These are phyloP conservation scores for Laticauda colubrina DNA, from an alignment of 2,113 vertebrate species.

Conservation along the genomic window DNA sequence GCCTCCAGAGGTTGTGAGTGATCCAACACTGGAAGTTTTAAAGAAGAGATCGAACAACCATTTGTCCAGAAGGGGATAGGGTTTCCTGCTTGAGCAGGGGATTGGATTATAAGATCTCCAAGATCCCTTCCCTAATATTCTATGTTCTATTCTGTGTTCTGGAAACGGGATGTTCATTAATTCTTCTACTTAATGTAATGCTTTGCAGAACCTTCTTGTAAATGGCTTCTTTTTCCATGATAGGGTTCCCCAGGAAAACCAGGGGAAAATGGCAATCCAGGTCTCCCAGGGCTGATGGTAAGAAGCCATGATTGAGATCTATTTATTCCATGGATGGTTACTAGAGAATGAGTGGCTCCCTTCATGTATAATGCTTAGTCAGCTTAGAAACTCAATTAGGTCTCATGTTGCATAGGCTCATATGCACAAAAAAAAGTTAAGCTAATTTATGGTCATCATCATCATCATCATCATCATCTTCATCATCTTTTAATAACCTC, in stretches of 20 bases:
- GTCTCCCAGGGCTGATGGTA: constrained; percentile 75
- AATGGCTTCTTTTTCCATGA: neutral
- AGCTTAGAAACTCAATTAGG: neutral
- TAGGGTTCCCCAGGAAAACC: constrained; percentile 75
- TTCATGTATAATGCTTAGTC: neutral
- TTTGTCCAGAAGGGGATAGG: no score
- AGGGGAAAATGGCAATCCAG: constrained; percentile 69
- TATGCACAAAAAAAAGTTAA: neutral
- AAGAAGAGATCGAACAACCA: no score
- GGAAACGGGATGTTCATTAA: neutral
- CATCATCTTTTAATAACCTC: no score
- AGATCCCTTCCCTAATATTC: no score
- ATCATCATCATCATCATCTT: no score
- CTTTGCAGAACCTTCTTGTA: neutral
- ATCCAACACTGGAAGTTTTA: no score
- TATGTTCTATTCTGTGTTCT: no score
- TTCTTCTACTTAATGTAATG: neutral
- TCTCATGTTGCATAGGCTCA: neutral
- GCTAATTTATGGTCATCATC: neutral
- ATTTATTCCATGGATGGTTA: neutral
- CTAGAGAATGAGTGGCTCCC: neutral
- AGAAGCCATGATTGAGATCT: constrained; percentile 25
- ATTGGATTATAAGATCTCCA: no score
- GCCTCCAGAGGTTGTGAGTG: no score
- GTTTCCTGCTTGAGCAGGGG: no score